phyloP scores from a whole-genome alignment of 2,797 vertebrate species.

The Xiphophorus birchmanni region DNA sequence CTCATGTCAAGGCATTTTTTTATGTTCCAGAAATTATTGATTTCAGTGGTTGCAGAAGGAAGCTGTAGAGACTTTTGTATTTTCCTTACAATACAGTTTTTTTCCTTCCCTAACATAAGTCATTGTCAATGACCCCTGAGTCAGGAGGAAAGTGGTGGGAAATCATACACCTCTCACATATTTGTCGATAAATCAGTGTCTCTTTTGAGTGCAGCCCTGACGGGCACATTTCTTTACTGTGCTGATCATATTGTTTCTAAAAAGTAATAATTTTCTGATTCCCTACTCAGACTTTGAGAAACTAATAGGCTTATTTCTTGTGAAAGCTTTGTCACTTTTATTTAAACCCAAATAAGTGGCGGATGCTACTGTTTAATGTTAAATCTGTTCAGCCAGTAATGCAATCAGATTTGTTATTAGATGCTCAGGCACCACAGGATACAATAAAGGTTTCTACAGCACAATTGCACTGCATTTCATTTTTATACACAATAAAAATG shows the following conservation, averaged over 20 bases:
- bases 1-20: background rate
- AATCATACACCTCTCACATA: slow-evolving; percentile 61
- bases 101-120: slow-evolving; percentile 68
- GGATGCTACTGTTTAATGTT: background rate
- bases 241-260: background rate
- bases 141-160: slow-evolving; percentile 62
- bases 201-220: slow-evolving; percentile 41
- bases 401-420: background rate
- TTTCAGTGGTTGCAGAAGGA: background rate
- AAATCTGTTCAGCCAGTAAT: background rate
- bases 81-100: slow-evolving; percentile 53
- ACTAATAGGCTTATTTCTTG: background rate
- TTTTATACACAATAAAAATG: background rate
- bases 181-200: slow-evolving; percentile 66
- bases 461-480: background rate
- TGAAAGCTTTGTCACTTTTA: background rate
- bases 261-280: background rate
- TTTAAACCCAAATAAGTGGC: background rate
- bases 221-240: slow-evolving; percentile 30
- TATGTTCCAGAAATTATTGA: background rate
- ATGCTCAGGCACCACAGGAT: background rate
- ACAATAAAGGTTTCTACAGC: background rate
- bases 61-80: slow-evolving; percentile 35
- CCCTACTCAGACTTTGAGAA: background rate
- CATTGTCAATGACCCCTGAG: slow-evolving; percentile 69